These are phyloP conservation scores for Bettongia penicillata DNA, from an alignment of 2,113 vertebrate genomes.

Conservation along the genomic window DNA sequence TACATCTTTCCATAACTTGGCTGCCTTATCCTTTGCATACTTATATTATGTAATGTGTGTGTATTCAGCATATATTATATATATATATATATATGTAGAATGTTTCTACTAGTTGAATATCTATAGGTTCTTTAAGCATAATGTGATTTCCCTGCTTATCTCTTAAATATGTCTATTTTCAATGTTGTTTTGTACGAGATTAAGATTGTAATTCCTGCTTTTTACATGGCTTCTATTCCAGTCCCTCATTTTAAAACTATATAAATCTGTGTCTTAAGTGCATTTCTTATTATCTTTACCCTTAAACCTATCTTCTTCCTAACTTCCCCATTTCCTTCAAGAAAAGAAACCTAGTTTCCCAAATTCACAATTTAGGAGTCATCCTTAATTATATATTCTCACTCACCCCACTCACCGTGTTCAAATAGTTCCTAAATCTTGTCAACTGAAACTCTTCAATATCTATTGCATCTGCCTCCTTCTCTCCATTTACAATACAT, in stretches of 20 bases:
- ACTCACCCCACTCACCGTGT: neutral
- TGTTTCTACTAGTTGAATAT: neutral
- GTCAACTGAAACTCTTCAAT: neutral
- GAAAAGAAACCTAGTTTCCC: neutral
- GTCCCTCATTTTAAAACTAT: neutral
- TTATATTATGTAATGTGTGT: neutral
- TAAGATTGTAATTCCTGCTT: neutral
- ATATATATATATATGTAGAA: neutral
- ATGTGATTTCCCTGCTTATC: neutral
- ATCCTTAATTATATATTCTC: neutral
- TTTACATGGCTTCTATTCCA: neutral
- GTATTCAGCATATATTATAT: no score
- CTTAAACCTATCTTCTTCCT: neutral
- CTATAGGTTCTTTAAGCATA: neutral
- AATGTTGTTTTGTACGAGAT: neutral
- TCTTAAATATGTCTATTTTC: neutral
- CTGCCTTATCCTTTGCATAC: neutral
- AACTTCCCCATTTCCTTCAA: neutral
- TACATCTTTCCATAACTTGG: neutral
- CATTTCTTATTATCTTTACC: neutral
- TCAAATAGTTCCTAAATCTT: neutral
- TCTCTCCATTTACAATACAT: neutral
- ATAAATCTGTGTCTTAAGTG: neutral
- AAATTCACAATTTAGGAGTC: neutral
- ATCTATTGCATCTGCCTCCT: neutral